These are phyloP conservation scores for Paradisaea rubra DNA, from an alignment of 2,113 vertebrate genomes.

Conservation along the genomic window DNA sequence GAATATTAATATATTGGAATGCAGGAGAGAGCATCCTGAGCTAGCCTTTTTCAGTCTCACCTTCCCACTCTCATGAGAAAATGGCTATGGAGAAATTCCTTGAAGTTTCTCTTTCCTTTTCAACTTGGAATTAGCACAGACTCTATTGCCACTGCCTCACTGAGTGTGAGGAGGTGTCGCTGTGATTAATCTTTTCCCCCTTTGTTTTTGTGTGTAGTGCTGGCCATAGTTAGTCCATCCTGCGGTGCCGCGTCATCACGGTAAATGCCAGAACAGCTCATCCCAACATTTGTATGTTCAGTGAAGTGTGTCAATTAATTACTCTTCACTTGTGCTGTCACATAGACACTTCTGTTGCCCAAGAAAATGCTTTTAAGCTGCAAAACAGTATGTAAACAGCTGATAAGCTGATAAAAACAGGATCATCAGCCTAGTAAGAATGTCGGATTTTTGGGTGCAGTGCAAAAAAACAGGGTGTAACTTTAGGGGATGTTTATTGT, in stretches of 20 bases:
- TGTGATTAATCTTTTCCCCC: not conserved
- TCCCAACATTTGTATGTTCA: not conserved
- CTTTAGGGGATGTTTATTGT: not conserved
- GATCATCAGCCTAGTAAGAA: not conserved
- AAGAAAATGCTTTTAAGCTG: not conserved
- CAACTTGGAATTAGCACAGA: not conserved
- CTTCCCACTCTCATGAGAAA: not conserved
- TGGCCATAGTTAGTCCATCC: not conserved
- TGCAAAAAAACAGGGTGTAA: not conserved
- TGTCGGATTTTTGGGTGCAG: not conserved
- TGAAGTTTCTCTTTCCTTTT: not conserved
- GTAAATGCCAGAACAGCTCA: not conserved
- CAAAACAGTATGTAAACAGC: not conserved
- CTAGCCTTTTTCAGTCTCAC: not conserved
- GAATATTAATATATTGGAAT: not conserved
- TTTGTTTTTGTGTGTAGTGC: not conserved
- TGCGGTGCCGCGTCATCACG: fast-evolving
- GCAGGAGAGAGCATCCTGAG: not conserved
- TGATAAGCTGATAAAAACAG: not conserved
- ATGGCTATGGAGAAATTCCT: not conserved
- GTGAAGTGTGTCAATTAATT: not conserved
- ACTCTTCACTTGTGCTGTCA: not conserved
- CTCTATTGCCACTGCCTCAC: not conserved
- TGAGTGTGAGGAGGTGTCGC: not conserved
- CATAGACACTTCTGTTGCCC: not conserved